Base-by-base conservation (phyloP, 2,797 vertebrate genomes). In the Choloepus didactylus region DNA sequence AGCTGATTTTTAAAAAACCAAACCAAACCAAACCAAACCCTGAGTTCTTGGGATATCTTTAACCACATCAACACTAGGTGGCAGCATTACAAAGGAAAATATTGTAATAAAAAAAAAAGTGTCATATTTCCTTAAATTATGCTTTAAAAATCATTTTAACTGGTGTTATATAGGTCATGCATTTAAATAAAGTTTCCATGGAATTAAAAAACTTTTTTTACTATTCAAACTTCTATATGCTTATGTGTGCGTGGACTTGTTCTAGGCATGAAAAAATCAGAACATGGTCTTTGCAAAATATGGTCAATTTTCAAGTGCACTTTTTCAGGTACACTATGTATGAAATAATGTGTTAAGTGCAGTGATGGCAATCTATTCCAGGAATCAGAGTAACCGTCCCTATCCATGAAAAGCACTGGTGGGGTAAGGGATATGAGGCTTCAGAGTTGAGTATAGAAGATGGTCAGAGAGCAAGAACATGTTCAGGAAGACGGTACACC, bases 21-120 rank as follows among this genome's bases (percentile, higher is more conserved):
- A 79, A 54, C 4, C 15, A 91, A 94, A 56, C 44, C 60, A 83
- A 87, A 25, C 15, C 54, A 67, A 87, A 82, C 38, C 56, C 10
- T 75, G 27, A 88, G 29, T 89, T 94, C 73, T 95, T 89, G 15
- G 31, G 29, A 46, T 62, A 31, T 31, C 35, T 56, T 25, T 79
- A 92, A 96, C 89, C 46, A 95, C 15, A 87, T 54, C 79, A 98
- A 93, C 99, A 98, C 98, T 97, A 99, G 99, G 98, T 98, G 99
- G 98, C 98, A 98, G 97, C 96, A 64, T 97, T 96, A 93, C 76
- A 95, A 93, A 91, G 77, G 15, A 49, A 95, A 98, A 90, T 1
- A 11, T 3, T 44, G 2, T 35, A 54, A 15, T 18, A 46, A 85
- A 94, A 80, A 62, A n/a, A 9, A 11, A 35, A 35, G 35, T 67